Evolutionary conservation across 2,797 vertebrate genomes (phyloP), one percentile per base, ranked within the genome.

Genomic region (Onychomys torridus): DNA sequence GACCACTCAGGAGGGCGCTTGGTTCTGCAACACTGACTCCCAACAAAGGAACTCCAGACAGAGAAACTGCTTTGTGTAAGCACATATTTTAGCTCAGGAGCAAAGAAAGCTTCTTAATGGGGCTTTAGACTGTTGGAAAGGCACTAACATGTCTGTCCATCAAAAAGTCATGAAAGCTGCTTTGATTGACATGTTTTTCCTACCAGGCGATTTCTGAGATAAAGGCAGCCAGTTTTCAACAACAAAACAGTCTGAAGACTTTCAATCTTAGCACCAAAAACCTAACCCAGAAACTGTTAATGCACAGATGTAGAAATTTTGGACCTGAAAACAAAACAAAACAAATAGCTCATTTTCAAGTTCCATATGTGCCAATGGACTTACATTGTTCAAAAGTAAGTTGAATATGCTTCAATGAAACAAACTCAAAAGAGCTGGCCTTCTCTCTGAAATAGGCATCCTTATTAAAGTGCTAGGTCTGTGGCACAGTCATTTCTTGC

Each of bases 151-250:
- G 79, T 90, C 96, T 93, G 95, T 93, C 86, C 27, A 78, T 97
- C 88, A 95, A 57, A 96, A 94, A 96, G 92, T 91, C 90, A 98
- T 29, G 71, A 93, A 94, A 97, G 95, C 59, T 12, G 75, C 43
- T 96, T 67, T 95, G 81, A 97, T 96, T 96, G 89, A 76, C 71
- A 93, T 89, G 95, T 89, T 94, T 97, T 94, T 90, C 95, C 81
- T 96, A 89, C 61, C 7, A 25, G 78, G 23, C 27, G 83, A 97
- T 97, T 98, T 94, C 88, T 95, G 96, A 94, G 75, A 97, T 91
- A 97, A 97, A 97, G 40, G 92, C 97, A 97, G 82, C 4, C 69
- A 63, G 57, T 88, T 97, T 97, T 97, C 97, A 98, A 95, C 92
- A 97, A 90, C 43, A 97, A 97, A 97, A 82, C 55, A 76, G 49